Percentiles rank a stretch among this genome's conserved stretches.
Evolutionary conservation across 1,140 invertebrate genomes (phyloP).

Genomic region (Scaptomyza montana): DNA sequence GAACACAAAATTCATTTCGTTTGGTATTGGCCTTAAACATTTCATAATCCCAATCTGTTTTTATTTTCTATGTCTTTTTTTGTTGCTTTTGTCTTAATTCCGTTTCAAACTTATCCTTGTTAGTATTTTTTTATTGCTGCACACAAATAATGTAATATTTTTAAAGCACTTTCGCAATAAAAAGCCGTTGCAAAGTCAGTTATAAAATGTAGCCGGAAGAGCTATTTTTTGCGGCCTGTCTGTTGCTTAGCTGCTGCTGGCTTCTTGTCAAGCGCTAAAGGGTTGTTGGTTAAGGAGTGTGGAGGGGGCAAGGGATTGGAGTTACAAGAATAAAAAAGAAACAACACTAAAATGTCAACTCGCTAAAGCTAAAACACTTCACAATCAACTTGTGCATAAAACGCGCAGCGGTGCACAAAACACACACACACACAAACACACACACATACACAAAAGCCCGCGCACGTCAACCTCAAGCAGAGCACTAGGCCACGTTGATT

Average conservation of each 20-base stretch:
- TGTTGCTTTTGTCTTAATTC: neutral
- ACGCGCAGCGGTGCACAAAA: slow-evolving; percentile 56
- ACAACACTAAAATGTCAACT: slow-evolving; percentile 76
- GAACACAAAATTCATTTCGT: neutral
- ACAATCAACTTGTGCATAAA: slow-evolving; percentile 65
- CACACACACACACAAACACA: slow-evolving; percentile 23
- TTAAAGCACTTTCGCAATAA: neutral
- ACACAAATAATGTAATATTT: neutral
- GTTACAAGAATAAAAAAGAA: slow-evolving; percentile 9
- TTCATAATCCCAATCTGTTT: neutral
- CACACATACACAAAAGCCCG: slow-evolving; percentile 58
- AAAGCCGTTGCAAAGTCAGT: slow-evolving; percentile 3
- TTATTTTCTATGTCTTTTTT: neutral
- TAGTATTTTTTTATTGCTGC: neutral
- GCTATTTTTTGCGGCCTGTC: slow-evolving; percentile 11
- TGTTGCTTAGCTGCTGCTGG: slow-evolving; percentile 20
- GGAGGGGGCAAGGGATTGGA: neutral
- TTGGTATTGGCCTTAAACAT: neutral
- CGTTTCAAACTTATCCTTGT: neutral
- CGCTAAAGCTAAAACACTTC: slow-evolving; percentile 75
- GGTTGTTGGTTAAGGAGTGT: neutral
- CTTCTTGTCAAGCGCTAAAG: slow-evolving; percentile 22
- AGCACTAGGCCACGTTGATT: slow-evolving; percentile 78
- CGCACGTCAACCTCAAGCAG: slow-evolving; percentile 76
- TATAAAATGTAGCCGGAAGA: slow-evolving; percentile 28